Evolutionary conservation across 2,797 vertebrate species (phyloP).

Genomic region (Corythornis leucogaster): DNA sequence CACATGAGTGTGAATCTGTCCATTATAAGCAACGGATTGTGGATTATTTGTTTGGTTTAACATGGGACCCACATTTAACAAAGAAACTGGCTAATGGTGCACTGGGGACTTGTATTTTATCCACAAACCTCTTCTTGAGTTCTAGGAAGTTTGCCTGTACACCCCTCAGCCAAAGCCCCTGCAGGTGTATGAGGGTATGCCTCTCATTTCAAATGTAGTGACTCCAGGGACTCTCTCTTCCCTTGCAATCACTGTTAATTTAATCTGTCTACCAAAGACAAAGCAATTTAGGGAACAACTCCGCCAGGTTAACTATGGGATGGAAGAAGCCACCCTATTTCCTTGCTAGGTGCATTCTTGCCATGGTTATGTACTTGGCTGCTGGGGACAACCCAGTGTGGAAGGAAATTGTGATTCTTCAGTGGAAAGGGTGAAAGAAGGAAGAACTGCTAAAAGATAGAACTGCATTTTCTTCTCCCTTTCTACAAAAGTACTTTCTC

Average conservation of each 20-base stretch:
- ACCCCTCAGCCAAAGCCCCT: rapidly evolving
- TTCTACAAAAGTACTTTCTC: background rate
- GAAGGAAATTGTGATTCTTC: background rate
- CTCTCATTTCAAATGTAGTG: background rate
- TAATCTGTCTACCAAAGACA: background rate
- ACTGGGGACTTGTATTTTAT: background rate
- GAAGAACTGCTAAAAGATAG: background rate
- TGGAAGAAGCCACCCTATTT: rapidly evolving
- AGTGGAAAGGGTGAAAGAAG: background rate
- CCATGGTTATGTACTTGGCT: rapidly evolving
- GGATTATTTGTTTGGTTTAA: background rate
- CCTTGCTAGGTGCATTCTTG: background rate
- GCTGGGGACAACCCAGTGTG: background rate
- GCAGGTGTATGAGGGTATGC: background rate
- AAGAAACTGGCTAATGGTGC: background rate
- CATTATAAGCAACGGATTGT: slow-evolving; percentile 31
- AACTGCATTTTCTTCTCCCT: background rate
- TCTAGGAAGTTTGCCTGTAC: background rate
- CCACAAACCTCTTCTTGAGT: background rate
- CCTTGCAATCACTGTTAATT: background rate
- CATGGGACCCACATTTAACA: background rate
- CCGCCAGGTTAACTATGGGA: background rate
- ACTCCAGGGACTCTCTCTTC: background rate
- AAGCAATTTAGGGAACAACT: background rate
- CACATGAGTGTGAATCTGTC: background rate